These are phyloP conservation scores for Aleiodes testaceus DNA, from an alignment of 2,888 invertebrate species.

Conservation along the genomic window DNA sequence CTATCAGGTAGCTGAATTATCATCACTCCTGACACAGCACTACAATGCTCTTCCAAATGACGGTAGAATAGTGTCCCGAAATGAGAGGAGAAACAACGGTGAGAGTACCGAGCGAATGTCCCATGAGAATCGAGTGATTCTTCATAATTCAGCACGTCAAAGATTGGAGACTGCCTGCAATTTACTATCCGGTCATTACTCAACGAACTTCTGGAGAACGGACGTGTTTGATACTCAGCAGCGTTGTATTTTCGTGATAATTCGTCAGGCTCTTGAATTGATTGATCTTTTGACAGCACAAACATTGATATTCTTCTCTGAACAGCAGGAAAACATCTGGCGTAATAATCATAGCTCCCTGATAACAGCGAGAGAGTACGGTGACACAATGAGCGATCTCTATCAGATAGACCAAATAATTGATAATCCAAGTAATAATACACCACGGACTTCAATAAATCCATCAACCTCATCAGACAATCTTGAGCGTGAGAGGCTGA, in stretches of 20 bases:
- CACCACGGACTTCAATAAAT: not conserved
- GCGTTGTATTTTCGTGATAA: slow-evolving; percentile 59
- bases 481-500: not conserved
- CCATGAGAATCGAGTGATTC: not conserved
- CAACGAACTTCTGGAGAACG: slow-evolving; percentile 51
- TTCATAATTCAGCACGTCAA: slow-evolving; percentile 1
- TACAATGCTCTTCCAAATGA: slow-evolving; percentile 15
- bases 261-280: slow-evolving; percentile 74
- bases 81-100: not conserved
- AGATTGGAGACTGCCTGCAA: not conserved
- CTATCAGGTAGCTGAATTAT: not conserved
- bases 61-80: not conserved
- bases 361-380: slow-evolving; percentile 2
- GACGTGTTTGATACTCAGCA: slow-evolving; percentile 37
- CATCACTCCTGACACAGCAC: not conserved
- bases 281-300: slow-evolving; percentile 74
- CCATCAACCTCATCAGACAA: slow-evolving; percentile 5
- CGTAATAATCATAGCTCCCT: slow-evolving; percentile 6
- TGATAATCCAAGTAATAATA: not conserved
- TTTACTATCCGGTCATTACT: not conserved
- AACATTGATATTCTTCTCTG: slow-evolving; percentile 57
- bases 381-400: not conserved
- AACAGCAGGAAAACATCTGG: slow-evolving; percentile 21
- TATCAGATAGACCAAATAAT: not conserved
- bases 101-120: not conserved